phyloP scores from a whole-genome alignment of 2,797 vertebrate genomes.

The Balearica regulorum region DNA sequence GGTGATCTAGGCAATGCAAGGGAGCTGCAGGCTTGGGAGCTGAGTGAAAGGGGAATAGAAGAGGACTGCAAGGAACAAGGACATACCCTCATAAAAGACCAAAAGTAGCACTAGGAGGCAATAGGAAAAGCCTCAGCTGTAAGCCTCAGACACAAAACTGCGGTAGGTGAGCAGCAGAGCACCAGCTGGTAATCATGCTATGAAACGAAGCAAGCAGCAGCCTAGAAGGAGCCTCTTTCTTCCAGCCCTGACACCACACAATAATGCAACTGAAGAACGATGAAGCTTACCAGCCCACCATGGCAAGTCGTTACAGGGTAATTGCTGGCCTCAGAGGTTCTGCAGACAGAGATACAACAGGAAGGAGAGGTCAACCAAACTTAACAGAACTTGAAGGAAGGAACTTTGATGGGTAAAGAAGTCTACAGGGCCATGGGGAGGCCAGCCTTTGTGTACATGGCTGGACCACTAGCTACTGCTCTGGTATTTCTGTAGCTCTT shows the following conservation, averaged over 20 bases:
- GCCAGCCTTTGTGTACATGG: neutral
- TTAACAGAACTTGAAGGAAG: neutral
- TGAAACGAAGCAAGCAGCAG: neutral
- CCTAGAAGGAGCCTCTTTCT: neutral
- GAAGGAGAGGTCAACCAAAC: neutral
- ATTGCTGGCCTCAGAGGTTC: neutral
- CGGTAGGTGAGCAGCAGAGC: neutral
- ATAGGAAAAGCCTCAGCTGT: neutral
- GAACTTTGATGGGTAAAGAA: neutral
- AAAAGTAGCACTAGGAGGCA: neutral
- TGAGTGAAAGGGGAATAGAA: neutral
- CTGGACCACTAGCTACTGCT: neutral
- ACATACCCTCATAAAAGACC: neutral
- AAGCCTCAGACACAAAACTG: neutral
- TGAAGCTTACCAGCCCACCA: neutral
- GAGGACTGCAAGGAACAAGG: neutral
- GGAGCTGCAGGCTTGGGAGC: neutral
- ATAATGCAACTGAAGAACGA: neutral
- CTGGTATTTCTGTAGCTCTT: neutral
- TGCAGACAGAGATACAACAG: neutral
- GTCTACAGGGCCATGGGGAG: neutral
- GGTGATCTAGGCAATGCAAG: neutral
- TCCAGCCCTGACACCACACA: neutral
- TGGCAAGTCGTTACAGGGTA: neutral
- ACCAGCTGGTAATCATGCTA: neutral